Evolutionary conservation across 2,113 vertebrate species (phyloP).

Genomic region (Gorsachius goisagi): DNA sequence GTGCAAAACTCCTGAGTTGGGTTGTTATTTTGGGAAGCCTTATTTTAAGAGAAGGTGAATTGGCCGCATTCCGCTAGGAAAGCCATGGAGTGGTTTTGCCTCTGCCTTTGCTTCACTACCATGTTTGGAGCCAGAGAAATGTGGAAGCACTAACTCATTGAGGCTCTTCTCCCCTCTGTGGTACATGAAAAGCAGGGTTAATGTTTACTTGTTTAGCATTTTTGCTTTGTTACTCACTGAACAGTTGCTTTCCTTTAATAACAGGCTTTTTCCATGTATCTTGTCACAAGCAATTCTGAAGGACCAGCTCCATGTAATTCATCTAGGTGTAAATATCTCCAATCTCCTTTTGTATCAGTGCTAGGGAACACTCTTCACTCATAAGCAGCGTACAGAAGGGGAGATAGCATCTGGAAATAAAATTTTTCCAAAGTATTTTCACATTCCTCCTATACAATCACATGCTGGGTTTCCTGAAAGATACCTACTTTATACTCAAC

Average conservation of each 20-base stretch:
- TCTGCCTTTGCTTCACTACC: not conserved
- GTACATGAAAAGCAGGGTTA: not conserved
- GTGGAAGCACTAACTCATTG: not conserved
- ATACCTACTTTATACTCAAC: not conserved
- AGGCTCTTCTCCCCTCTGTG: not conserved
- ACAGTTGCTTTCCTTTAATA: not conserved
- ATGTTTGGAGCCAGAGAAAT: not conserved
- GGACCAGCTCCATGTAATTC: not conserved
- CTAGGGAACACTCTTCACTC: not conserved
- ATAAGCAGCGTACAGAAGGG: not conserved
- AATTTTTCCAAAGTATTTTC: not conserved
- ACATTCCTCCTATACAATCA: not conserved
- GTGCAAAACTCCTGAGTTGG: not conserved
- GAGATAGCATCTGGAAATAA: not conserved
- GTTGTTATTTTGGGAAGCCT: not conserved
- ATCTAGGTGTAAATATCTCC: not conserved
- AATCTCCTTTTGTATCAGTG: not conserved
- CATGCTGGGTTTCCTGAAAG: not conserved
- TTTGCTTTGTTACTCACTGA: not conserved
- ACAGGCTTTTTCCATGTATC: not conserved
- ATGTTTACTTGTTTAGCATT: not conserved
- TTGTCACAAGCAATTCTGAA: not conserved
- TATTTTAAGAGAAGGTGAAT: not conserved
- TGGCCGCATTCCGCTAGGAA: not conserved
- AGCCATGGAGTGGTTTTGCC: not conserved